A percentile compares a stretch with the other conserved stretches of the same genome.
Evolutionary conservation across 2,113 vertebrate genomes (phyloP).

Genomic region (Halcyon senegalensis): DNA sequence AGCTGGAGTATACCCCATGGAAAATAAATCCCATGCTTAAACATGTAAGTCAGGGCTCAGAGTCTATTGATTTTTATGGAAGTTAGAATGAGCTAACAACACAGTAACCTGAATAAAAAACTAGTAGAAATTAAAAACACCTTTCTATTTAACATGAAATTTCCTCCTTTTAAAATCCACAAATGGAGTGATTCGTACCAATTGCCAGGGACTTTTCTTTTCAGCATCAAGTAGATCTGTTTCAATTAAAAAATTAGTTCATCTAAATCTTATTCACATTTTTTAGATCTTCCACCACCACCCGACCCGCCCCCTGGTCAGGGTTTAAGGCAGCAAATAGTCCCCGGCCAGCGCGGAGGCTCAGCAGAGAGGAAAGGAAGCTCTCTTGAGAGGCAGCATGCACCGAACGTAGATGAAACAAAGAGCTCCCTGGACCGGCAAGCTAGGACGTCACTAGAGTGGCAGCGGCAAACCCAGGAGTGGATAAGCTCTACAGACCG

Average conservation of each 20-base stretch:
- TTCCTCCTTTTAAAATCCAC: neutral
- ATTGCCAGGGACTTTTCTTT: slow-evolving; percentile 1
- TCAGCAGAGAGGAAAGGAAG: slow-evolving; percentile 89
- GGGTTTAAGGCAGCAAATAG: slow-evolving; percentile 87
- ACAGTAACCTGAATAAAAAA: neutral
- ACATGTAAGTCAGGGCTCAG: neutral
- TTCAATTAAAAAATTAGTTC: slow-evolving; percentile 64
- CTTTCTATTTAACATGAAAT: neutral
- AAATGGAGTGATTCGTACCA: rapidly evolving
- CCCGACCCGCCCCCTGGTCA: slow-evolving; percentile 97
- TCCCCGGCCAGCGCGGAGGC: slow-evolving; percentile 75
- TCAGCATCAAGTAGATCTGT: slow-evolving; percentile 44
- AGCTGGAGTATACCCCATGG: neutral
- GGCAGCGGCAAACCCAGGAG: slow-evolving; percentile 91
- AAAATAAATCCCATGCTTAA: neutral
- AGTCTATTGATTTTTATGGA: neutral
- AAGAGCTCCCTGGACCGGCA: slow-evolving; percentile 90
- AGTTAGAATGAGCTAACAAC: neutral
- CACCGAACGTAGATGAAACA: slow-evolving; percentile 85
- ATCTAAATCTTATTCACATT: slow-evolving; percentile 79
- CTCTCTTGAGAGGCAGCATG: slow-evolving; percentile 92
- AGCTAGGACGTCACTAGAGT: slow-evolving; percentile 88
- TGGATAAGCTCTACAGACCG: slow-evolving; percentile 90
- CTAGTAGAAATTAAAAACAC: neutral
- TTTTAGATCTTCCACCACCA: slow-evolving; percentile 97